Evolutionary conservation across 1,140 invertebrate species (phyloP), one percentile per base, ranked within the genome.

Genomic region (Pseudomyrmex dendroicus): DNA sequence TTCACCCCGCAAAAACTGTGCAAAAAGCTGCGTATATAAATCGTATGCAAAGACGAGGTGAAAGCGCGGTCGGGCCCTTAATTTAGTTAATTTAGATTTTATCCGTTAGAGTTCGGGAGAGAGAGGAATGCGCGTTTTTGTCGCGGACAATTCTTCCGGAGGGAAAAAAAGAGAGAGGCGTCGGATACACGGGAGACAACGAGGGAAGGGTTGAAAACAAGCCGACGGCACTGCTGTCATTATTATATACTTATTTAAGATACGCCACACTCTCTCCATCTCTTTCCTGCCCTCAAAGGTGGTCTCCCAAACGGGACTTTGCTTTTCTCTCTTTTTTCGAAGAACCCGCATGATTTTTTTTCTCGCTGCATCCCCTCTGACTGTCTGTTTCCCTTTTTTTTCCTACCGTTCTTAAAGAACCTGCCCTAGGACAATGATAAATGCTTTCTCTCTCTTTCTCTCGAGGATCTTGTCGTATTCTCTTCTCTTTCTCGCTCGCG

Each of bases 41-140:
- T 94, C 89, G 90, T 89, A 89, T 82, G 89, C 88, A 92, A 93
- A 92, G 90, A 89, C 84, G 85, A 85, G 77, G 87, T 83, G 89
- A 87, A 90, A 91, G 87, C 76, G 76, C 84, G 83, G 85, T 90
- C 91, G 88, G 89, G 89, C 91, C 91, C 91, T 94, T 94, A 94
- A 94, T 94, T 94, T 93, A 94, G 93, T 94, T 94, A 94, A 94
- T 94, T 94, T 94, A 94, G 93, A 94, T 94, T 94, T 94, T 94
- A 94, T 94, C 93, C 93, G 93, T 94, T 94, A 89, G 92, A 89
- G 92, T 85, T 66, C 90, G 78, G 89, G 86, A 84, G 68, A 82
- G 61, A 84, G 35, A 67, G 68, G 74, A 86, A 57, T 59, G 59
- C 66, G 67, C 57, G 20, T 46, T 57, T 52, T 82, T 80, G 48